A percentile compares a stretch with the other conserved stretches of the same genome.
Conservation (phyloP, 2,888 invertebrate species). For the Ormyrus labotus region DNA sequence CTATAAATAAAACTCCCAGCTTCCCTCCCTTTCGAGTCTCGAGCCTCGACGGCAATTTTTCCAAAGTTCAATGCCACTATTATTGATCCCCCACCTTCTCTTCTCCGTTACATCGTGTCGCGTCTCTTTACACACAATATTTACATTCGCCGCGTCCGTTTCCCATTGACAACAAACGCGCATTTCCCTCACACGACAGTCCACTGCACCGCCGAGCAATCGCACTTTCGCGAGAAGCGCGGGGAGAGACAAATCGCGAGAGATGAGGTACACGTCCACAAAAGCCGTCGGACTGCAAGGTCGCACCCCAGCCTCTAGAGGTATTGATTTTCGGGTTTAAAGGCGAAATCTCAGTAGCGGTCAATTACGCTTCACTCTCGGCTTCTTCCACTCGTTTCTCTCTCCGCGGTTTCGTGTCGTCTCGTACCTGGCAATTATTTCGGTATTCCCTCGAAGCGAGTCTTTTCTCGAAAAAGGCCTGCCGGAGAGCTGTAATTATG, state of each 20-base stretch:
- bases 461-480: too few species aligned
- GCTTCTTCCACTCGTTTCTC: neutral
- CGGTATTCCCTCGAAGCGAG: too few species aligned
- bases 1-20: neutral
- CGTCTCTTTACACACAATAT: neutral
- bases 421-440: too few species aligned
- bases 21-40: too few species aligned
- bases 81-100: conserved; percentile 25
- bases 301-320: neutral
- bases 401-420: neutral
- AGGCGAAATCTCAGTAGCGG: conserved; percentile 54
- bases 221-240: too few species aligned
- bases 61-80: conserved; percentile 37
- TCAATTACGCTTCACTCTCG: conserved; percentile 38
- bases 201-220: too few species aligned
- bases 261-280: too few species aligned
- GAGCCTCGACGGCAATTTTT: conserved; percentile 1
- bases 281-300: neutral
- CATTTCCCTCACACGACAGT: neutral
- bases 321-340: conserved; percentile 66
- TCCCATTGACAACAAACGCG: neutral
- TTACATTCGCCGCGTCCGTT: neutral
- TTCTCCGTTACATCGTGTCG: neutral
- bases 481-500: too few species aligned
- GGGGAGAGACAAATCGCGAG: too few species aligned